phyloP scores from a whole-genome alignment of 2,113 vertebrate genomes.

The Arothron firmamentum region DNA sequence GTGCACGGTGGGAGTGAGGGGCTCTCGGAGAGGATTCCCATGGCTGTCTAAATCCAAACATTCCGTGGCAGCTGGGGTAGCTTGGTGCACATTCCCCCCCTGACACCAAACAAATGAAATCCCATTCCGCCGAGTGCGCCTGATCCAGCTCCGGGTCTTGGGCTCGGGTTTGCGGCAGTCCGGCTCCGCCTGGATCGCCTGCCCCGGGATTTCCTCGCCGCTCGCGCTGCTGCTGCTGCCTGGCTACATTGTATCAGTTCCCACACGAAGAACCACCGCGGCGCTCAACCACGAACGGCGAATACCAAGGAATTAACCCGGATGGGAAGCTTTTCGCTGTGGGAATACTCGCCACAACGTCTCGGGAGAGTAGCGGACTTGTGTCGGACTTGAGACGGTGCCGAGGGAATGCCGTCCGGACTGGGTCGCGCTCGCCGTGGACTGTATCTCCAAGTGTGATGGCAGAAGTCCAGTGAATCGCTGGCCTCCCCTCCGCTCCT shows the following conservation, averaged over 20 bases:
- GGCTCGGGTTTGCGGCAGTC: constrained; percentile 27
- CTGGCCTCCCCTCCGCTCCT: constrained; percentile 73
- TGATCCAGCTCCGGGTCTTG: constrained; percentile 67
- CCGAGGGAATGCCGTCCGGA: constrained; percentile 55
- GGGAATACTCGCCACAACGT: constrained; percentile 63
- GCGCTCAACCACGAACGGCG: constrained; percentile 47
- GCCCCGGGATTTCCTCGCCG: constrained; percentile 65
- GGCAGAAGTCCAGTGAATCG: constrained; percentile 77
- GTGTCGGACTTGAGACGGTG: constrained; percentile 28
- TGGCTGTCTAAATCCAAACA: too few relatives aligned
- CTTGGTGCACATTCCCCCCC: neutral
- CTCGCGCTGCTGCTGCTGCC: constrained; percentile 59
- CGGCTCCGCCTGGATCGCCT: constrained; percentile 52
- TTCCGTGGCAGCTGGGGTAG: too few relatives aligned
- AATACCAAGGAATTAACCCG: constrained; percentile 66
- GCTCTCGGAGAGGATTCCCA: too few relatives aligned
- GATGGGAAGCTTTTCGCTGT: constrained; percentile 42
- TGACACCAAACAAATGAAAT: neutral
- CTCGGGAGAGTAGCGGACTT: constrained; percentile 30
- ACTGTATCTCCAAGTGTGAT: constrained; percentile 71
- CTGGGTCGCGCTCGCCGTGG: constrained; percentile 59
- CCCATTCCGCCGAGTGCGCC: constrained; percentile 4
- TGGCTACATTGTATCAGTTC: constrained; percentile 79
- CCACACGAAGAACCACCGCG: constrained; percentile 61
- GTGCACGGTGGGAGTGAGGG: too few relatives aligned